These are phyloP conservation scores for Hypena proboscidalis DNA, from an alignment of 2,888 invertebrate species.

Conservation along the genomic window DNA sequence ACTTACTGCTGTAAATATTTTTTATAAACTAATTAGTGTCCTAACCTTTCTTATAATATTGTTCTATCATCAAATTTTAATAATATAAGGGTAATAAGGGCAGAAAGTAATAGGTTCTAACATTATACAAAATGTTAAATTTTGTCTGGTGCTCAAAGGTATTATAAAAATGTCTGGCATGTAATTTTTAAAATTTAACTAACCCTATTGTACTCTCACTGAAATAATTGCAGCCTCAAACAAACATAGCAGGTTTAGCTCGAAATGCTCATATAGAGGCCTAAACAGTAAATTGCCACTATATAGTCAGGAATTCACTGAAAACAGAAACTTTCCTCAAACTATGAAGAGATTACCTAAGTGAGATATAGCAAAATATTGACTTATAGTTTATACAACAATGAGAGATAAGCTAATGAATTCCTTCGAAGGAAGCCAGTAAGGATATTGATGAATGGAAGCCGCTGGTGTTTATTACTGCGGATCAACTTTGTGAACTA, in stretches of 20 bases:
- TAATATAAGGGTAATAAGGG: too few relatives aligned
- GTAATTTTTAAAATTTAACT: too few relatives aligned
- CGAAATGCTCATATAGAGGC: slow-evolving; percentile 8
- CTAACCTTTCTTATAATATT: too few relatives aligned
- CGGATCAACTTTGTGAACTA: slow-evolving; percentile 31
- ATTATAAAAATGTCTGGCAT: too few relatives aligned
- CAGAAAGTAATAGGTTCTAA: too few relatives aligned
- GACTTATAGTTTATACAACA: slow-evolving; percentile 55
- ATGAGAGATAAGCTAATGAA: slow-evolving; percentile 61
- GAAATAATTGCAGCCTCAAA: slow-evolving; percentile 32
- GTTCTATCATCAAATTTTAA: too few relatives aligned
- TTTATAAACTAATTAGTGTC: too few relatives aligned
- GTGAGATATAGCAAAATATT: slow-evolving; percentile 61
- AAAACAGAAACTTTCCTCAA: slow-evolving; percentile 9
- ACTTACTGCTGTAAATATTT: too few relatives aligned
- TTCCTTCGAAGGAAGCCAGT: slow-evolving; percentile 50
- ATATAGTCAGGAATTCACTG: slow-evolving; percentile 15
- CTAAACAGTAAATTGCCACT: slow-evolving; percentile 21
- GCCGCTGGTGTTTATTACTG: slow-evolving; percentile 29
- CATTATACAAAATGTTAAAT: too few relatives aligned
- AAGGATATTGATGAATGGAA: slow-evolving; percentile 42
- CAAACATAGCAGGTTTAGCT: slow-evolving; percentile 26
- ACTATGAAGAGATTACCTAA: slow-evolving; percentile 29
- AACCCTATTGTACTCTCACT: too few relatives aligned
- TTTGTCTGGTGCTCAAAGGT: too few relatives aligned